Evolutionary conservation across 2,797 vertebrate species (phyloP), one percentile per base, ranked within the genome.

Genomic region (Hippoglossus hippoglossus): DNA sequence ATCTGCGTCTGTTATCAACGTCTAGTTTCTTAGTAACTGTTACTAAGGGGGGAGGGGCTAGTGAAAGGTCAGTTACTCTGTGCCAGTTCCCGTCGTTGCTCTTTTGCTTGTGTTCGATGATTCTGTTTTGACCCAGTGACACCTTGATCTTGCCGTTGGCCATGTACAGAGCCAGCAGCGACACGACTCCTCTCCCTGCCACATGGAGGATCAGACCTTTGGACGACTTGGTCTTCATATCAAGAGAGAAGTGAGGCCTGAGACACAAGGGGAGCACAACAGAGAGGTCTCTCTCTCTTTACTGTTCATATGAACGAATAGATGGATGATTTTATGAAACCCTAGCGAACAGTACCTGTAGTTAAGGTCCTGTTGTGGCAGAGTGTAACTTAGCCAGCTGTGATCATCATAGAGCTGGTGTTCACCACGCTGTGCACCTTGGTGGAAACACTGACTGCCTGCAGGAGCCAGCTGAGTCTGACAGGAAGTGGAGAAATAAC

Each of bases 11-110:
- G 28, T 31, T 31, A 31, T 31, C 7, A 31, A 8, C 7, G 28
- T 31, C 28, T 31, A 31, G 28, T 31, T 31, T 31, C 28, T 31
- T 8, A 8, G 28, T 31, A 31, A 31, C 28, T 31, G 28, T 31
- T 31, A 31, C n/a, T 13, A 13, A 12, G 6, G 39, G 41, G 6
- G 31, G 41, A 24, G 31, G 31, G 28, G 26, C 4, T 34, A 36
- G 41, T 0, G 0, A 19, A 51, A 0, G 3, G 2, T 62, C 5
- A 54, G 2, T 94, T 90, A 97, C 96, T 75, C 82, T 95, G 88
- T 98, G 96, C 96, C 96, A 97, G 10, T 91, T 83, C 6, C 95
- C 95, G 0, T 97, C 94, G 1, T 91, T 94, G 88, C 90, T 95
- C 89, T 90, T 96, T 71, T 87, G 80, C 74, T 83, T 93, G 84